Conservation (phyloP, 2,888 invertebrate species). For the Microctonus hyperodae region DNA sequence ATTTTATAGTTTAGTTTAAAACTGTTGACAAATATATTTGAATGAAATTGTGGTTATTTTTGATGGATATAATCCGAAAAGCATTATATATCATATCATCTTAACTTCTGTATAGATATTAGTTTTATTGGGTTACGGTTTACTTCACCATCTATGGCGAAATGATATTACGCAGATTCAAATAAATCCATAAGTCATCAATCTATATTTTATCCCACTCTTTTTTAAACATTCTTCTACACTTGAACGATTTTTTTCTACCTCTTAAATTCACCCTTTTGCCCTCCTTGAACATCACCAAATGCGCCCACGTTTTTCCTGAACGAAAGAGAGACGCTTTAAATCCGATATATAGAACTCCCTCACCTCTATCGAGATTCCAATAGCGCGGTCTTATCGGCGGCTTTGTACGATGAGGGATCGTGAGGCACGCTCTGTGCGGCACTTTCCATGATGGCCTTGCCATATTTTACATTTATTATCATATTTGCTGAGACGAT, state of each 20-base stretch:
- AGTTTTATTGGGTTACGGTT: slow-evolving; percentile 26
- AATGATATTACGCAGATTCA: slow-evolving; percentile 59
- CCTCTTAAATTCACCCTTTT: slow-evolving; percentile 13
- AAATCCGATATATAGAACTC: slow-evolving; percentile 55
- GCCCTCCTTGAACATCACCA: slow-evolving; percentile 27
- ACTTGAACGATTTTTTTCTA: slow-evolving; percentile 30
- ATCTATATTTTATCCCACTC: slow-evolving; percentile 60
- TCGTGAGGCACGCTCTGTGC: slow-evolving; percentile 48
- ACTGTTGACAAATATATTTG: too few species aligned
- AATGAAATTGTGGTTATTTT: too few species aligned
- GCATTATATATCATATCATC: too few species aligned
- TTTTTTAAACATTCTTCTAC: slow-evolving; percentile 26
- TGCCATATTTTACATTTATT: slow-evolving; percentile 59
- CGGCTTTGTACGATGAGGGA: slow-evolving; percentile 62
- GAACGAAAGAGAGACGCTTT: slow-evolving; percentile 49
- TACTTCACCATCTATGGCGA: not conserved
- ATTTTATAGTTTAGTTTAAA: too few species aligned
- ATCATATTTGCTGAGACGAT: slow-evolving; percentile 56
- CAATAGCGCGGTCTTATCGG: slow-evolving; percentile 61
- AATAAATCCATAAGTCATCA: slow-evolving; percentile 62
- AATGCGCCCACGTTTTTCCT: slow-evolving; percentile 42
- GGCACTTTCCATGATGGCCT: slow-evolving; percentile 50
- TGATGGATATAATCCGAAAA: too few species aligned
- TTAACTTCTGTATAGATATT: too few species aligned
- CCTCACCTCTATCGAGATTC: slow-evolving; percentile 59